A percentile compares a stretch with the other conserved stretches of the same genome.
Conservation (phyloP, 2,888 invertebrate genomes). For the Alsophila aescularia region DNA sequence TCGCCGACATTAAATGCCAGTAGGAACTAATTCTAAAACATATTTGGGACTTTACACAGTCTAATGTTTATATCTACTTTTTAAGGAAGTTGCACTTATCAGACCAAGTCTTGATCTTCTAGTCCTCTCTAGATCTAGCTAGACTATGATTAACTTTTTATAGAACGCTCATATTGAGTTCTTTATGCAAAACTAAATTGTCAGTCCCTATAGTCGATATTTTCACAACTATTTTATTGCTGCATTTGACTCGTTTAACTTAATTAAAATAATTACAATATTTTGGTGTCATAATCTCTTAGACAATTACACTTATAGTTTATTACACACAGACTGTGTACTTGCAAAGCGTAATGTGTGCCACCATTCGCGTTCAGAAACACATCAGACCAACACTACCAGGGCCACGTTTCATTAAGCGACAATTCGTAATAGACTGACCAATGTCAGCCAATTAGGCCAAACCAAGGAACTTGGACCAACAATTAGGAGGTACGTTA, state of each 20-base stretch:
- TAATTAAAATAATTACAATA: slow-evolving; percentile 49
- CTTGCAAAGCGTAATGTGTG: slow-evolving; percentile 21
- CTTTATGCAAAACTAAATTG: slow-evolving; percentile 8
- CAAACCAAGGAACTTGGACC: too few species aligned
- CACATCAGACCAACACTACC: not conserved
- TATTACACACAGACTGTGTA: slow-evolving; percentile 30
- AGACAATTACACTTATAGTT: slow-evolving; percentile 44
- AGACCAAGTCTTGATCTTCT: slow-evolving; percentile 22
- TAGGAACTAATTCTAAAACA: slow-evolving; percentile 53
- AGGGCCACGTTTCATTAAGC: too few species aligned
- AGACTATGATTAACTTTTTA: slow-evolving; percentile 13
- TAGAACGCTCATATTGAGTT: slow-evolving; percentile 4
- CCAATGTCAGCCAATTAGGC: too few species aligned
- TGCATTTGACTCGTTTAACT: slow-evolving; percentile 48
- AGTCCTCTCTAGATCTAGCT: slow-evolving; percentile 17
- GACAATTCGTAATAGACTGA: too few species aligned
- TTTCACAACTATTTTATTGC: slow-evolving; percentile 45
- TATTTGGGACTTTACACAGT: slow-evolving; percentile 33
- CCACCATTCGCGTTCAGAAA: not conserved
- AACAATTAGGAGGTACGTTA: too few species aligned
- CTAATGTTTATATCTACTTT: slow-evolving; percentile 23
- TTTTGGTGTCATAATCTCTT: slow-evolving; percentile 80
- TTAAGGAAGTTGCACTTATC: slow-evolving; percentile 21
- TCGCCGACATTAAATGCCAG: slow-evolving; percentile 54
- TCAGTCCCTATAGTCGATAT: slow-evolving; percentile 31